These are phyloP conservation scores for Caligus rogercresseyi DNA, from an alignment of 1,140 invertebrate species.

Conservation along the genomic window DNA sequence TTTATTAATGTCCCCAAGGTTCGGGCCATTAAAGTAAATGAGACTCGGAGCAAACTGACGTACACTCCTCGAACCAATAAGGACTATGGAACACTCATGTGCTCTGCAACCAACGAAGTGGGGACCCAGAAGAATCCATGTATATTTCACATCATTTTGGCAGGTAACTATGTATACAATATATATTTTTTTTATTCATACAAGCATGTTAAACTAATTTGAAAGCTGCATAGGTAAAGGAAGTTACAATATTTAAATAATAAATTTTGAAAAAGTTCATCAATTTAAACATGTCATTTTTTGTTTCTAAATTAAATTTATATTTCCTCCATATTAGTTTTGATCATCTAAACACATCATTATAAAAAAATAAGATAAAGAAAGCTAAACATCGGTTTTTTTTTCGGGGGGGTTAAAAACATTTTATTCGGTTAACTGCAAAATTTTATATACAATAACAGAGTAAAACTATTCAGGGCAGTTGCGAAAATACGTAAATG, in stretches of 20 bases:
- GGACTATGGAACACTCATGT: slow-evolving; percentile 28
- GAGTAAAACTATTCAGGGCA: no score
- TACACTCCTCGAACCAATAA: slow-evolving; percentile 25
- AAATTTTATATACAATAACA: no score
- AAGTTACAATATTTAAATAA: neutral
- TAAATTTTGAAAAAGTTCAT: neutral
- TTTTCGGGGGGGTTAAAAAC: no score
- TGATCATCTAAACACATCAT: no score
- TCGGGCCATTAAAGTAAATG: slow-evolving; percentile 25
- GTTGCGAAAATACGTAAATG: no score
- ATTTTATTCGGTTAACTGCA: no score
- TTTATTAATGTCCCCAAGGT: slow-evolving; percentile 50
- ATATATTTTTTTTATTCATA: neutral
- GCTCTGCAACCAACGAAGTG: slow-evolving; percentile 27
- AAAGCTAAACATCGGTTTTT: no score
- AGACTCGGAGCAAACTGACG: slow-evolving; percentile 23
- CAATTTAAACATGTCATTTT: no score
- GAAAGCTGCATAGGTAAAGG: neutral
- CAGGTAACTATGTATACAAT: slow-evolving; percentile 26
- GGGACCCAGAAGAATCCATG: slow-evolving; percentile 28
- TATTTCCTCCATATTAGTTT: no score
- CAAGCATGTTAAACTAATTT: neutral
- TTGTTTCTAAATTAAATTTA: no score
- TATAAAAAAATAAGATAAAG: no score
- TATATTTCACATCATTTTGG: slow-evolving; percentile 27